Conservation (phyloP, 1,140 invertebrate species). For the Heliconius melpomene region DNA sequence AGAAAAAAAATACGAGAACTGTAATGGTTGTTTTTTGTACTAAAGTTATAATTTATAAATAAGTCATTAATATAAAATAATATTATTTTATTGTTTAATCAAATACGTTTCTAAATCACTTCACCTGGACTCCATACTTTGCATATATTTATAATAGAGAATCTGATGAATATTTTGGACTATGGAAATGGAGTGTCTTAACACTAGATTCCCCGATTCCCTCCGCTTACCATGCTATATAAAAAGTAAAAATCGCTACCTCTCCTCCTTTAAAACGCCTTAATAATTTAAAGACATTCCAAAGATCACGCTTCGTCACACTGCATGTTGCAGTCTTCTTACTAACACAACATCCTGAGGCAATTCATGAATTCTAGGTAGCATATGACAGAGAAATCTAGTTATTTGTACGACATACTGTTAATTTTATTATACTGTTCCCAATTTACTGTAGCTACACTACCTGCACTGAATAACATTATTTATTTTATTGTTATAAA, state of each 20-base stretch:
- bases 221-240: too few species aligned
- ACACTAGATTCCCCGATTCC: too few species aligned
- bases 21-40: too few species aligned
- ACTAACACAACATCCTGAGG: background rate
- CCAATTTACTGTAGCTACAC: background rate
- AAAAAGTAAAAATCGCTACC: background rate
- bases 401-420: background rate
- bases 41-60: too few species aligned
- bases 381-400: background rate
- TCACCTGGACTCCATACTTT: background rate
- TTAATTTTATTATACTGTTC: background rate
- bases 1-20: too few species aligned
- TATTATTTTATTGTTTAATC: too few species aligned
- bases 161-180: too few species aligned
- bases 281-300: conserved; percentile 7
- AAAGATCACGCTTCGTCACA: conserved; percentile 17
- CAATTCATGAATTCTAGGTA: background rate
- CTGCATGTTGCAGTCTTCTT: conserved; percentile 1
- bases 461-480: background rate
- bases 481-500: too few species aligned
- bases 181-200: too few species aligned
- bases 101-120: background rate
- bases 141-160: too few species aligned
- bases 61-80: too few species aligned
- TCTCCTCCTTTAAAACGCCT: background rate